These are phyloP conservation scores for Graphium colonna DNA, from an alignment of 2,888 invertebrate species.

Conservation along the genomic window DNA sequence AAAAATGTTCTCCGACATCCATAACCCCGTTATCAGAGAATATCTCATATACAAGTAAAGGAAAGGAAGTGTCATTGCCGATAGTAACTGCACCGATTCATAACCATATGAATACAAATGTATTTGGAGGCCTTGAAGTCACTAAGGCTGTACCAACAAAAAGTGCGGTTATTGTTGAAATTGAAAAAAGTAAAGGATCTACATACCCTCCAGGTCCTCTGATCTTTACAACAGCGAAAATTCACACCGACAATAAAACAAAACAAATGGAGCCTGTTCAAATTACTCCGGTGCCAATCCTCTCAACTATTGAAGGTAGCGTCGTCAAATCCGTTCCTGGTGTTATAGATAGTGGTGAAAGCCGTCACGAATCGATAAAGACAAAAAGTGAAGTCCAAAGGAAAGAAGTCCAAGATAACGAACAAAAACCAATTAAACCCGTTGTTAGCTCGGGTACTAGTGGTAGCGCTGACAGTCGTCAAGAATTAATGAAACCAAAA, in stretches of 20 bases:
- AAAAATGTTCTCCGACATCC: conserved; percentile 31
- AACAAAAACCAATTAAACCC: conserved; percentile 37
- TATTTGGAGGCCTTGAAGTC: conserved; percentile 43
- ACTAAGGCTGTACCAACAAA: conserved; percentile 41
- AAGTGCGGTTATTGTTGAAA: conserved; percentile 58
- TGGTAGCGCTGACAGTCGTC: not conserved
- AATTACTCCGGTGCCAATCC: conserved; percentile 60
- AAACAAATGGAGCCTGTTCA: conserved; percentile 64
- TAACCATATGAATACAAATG: conserved; percentile 62
- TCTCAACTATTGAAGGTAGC: conserved; percentile 60
- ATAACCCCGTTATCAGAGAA: conserved; percentile 29
- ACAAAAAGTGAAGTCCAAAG: conserved; percentile 12
- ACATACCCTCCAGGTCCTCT: conserved; percentile 52
- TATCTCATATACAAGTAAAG: conserved; percentile 32
- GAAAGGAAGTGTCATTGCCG: conserved; percentile 36
- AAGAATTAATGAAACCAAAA: conserved; percentile 14
- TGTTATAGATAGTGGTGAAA: conserved; percentile 9
- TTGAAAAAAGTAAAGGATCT: conserved; percentile 48
- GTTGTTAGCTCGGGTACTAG: not conserved
- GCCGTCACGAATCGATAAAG: conserved; percentile 7
- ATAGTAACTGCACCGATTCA: conserved; percentile 39
- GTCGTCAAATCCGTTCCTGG: conserved; percentile 36
- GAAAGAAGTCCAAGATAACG: conserved; percentile 14
- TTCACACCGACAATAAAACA: conserved; percentile 58
- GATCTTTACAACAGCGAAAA: conserved; percentile 75